phyloP scores from a whole-genome alignment of 2,888 invertebrate species.

The Sepiola atlantica region DNA sequence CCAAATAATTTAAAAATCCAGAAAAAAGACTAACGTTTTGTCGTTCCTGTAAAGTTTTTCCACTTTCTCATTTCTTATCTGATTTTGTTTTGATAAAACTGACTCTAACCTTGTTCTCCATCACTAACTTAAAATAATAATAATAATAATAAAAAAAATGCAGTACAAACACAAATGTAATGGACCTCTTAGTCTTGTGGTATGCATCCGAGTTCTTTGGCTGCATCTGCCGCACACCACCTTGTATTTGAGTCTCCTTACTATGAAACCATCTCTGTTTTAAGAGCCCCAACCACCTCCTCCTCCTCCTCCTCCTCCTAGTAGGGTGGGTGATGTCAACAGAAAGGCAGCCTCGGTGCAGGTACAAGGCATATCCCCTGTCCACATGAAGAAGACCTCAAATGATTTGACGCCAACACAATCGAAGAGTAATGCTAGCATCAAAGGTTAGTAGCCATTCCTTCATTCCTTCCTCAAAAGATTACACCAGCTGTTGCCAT shows the following conservation, averaged over 20 bases:
- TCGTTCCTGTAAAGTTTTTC: not conserved
- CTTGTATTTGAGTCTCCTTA: not conserved
- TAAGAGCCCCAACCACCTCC: conserved; percentile 36
- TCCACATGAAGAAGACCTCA: not conserved
- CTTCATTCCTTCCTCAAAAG: not conserved
- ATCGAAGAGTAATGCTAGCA: conserved; percentile 36
- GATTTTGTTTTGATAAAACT: not conserved
- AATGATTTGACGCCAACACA: conserved; percentile 10
- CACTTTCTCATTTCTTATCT: not conserved
- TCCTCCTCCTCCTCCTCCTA: conserved; percentile 33
- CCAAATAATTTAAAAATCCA: not conserved
- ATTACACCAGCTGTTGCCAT: not conserved
- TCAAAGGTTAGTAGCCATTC: conserved; percentile 34
- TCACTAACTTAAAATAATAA: not conserved
- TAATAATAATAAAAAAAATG: not conserved
- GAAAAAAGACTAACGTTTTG: not conserved
- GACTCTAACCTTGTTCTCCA: not conserved
- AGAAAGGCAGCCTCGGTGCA: not conserved
- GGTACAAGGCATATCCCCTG: conserved; percentile 8
- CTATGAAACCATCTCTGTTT: conserved; percentile 42
- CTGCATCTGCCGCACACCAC: conserved; percentile 38
- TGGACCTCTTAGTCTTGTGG: not conserved
- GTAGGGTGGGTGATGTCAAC: conserved; percentile 40
- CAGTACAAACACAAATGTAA: not conserved
- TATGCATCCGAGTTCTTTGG: conserved; percentile 41